Percentiles rank a stretch among this genome's conserved stretches.
Conservation (phyloP, 2,113 vertebrate genomes). For the Chaetura pelagica region DNA sequence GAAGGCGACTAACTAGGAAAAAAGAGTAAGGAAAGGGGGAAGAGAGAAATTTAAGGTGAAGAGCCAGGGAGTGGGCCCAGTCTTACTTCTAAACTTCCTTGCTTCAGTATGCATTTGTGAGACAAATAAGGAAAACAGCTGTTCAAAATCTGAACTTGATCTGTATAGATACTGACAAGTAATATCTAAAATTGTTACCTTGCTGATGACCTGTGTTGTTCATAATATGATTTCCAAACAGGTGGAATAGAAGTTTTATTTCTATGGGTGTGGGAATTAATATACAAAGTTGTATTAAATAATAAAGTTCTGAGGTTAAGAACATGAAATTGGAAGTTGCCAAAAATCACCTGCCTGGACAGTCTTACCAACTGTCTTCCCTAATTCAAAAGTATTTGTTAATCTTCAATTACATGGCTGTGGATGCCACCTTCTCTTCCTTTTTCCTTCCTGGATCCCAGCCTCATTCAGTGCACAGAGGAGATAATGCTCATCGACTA, state of each 20-base stretch:
- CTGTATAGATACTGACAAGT: background rate
- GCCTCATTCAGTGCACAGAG: background rate
- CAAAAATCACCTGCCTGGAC: background rate
- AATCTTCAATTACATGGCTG: background rate
- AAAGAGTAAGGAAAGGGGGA: background rate
- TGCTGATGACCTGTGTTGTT: background rate
- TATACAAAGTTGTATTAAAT: background rate
- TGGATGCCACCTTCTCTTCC: background rate
- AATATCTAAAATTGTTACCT: background rate
- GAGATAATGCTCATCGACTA: constrained; percentile 53
- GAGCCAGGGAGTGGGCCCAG: background rate
- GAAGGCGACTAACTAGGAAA: background rate
- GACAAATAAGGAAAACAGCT: background rate
- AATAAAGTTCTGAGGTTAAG: background rate
- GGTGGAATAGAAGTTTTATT: background rate
- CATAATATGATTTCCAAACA: background rate
- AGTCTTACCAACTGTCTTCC: background rate
- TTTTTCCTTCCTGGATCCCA: background rate
- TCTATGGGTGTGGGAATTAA: background rate
- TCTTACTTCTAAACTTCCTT: background rate
- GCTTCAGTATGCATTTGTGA: background rate
- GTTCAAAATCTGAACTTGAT: background rate
- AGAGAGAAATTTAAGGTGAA: background rate
- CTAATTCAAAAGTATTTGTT: background rate
- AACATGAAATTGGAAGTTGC: background rate